Percentiles rank a stretch among this genome's conserved stretches.
These are phyloP conservation scores for Trachelus iudaicus DNA, from an alignment of 2,888 invertebrate genomes.

Conservation along the genomic window DNA sequence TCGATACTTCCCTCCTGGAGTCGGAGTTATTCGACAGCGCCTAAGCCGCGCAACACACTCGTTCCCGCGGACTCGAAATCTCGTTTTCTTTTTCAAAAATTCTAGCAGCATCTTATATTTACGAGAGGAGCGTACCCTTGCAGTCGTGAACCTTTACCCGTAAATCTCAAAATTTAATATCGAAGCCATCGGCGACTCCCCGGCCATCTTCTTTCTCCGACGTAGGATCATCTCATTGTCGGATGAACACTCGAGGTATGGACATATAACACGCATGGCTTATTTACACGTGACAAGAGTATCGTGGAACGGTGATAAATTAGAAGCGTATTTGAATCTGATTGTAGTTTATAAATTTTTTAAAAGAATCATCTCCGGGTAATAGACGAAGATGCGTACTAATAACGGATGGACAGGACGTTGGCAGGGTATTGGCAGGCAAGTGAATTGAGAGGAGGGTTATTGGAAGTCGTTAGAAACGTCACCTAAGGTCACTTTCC, in stretches of 20 bases:
- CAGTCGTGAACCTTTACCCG: background rate
- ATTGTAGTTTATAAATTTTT: no score
- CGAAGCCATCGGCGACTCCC: background rate
- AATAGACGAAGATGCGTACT: background rate
- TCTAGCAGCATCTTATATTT: background rate
- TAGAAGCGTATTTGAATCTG: no score
- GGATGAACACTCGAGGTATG: background rate
- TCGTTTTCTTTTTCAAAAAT: background rate
- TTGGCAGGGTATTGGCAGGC: background rate
- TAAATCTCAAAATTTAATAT: background rate
- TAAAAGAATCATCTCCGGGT: no score
- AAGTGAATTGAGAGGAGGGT: background rate
- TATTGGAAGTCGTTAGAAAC: background rate
- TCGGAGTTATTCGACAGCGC: slow-evolving; percentile 1
- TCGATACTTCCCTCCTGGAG: background rate
- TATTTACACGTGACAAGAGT: slow-evolving; percentile 13
- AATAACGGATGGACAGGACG: background rate
- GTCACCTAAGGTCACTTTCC: slow-evolving; percentile 63
- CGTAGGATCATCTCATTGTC: no score
- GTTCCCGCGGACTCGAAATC: background rate
- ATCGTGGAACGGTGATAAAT: no score
- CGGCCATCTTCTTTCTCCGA: no score
- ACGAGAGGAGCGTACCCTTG: background rate
- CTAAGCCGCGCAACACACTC: background rate
- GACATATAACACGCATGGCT: slow-evolving; percentile 6